Evolutionary conservation across 2,888 invertebrate genomes (phyloP).

Genomic region (Patella ulyssiponensis): DNA sequence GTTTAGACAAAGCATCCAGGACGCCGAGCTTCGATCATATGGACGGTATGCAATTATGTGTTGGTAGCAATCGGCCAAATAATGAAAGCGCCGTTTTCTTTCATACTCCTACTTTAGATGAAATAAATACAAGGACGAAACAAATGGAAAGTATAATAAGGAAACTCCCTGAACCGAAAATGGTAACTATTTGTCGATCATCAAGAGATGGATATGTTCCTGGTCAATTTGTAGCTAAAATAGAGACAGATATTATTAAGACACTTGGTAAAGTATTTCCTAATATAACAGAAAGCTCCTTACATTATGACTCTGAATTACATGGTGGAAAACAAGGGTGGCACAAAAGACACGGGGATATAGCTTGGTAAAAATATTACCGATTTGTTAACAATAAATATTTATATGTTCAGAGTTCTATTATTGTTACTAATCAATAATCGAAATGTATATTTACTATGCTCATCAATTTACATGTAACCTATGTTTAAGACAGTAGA

Average conservation of each 20-base stretch:
- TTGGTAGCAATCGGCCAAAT: neutral
- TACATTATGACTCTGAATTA: neutral
- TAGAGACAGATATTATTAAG: constrained; percentile 11
- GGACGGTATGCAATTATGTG: neutral
- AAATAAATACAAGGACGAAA: neutral
- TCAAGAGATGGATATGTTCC: constrained; percentile 15
- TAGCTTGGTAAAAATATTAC: neutral
- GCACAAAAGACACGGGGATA: neutral
- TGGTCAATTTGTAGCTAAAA: neutral
- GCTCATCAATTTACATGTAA: too few relatives aligned
- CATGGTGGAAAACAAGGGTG: neutral
- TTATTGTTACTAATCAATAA: too few relatives aligned
- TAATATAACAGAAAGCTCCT: neutral
- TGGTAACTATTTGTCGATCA: constrained; percentile 17
- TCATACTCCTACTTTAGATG: neutral
- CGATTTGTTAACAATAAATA: too few relatives aligned
- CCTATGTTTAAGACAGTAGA: too few relatives aligned
- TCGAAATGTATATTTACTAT: too few relatives aligned
- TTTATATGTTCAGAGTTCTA: too few relatives aligned
- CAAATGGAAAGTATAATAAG: neutral
- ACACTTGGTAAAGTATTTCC: neutral
- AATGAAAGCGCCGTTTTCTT: neutral
- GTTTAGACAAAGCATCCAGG: neutral
- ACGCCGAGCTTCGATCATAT: neutral
- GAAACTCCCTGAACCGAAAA: neutral